These are phyloP conservation scores for Pocota personata DNA, from an alignment of 2,888 invertebrate genomes.

Conservation along the genomic window DNA sequence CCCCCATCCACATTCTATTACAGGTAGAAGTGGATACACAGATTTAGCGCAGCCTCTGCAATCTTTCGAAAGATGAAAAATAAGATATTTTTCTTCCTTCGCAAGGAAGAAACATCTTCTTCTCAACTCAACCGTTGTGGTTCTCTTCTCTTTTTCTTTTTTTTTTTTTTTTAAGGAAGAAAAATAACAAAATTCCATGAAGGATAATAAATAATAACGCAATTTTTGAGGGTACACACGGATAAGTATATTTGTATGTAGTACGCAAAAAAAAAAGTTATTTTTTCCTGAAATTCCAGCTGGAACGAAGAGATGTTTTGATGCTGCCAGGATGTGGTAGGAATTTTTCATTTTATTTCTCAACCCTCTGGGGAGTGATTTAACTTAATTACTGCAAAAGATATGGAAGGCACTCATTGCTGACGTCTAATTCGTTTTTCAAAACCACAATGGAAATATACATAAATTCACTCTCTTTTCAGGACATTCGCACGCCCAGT, in stretches of 20 bases:
- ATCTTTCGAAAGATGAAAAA: conserved; percentile 46
- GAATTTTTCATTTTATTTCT: neutral
- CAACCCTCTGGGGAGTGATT: conserved; percentile 14
- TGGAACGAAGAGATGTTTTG: neutral
- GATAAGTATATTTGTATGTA: neutral
- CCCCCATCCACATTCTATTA: neutral
- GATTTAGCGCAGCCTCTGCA: conserved; percentile 28
- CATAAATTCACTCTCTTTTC: neutral
- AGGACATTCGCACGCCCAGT: neutral
- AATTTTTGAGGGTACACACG: conserved; percentile 8
- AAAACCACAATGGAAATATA: neutral
- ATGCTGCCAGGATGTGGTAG: neutral
- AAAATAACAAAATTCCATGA: conserved; percentile 38
- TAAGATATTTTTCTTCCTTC: conserved; percentile 39
- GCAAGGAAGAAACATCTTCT: neutral
- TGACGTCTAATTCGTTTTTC: neutral
- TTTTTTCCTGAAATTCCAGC: neutral
- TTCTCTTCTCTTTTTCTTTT: no score
- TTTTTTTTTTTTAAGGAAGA: neutral
- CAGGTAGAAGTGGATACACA: conserved; percentile 23
- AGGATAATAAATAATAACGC: conserved; percentile 49
- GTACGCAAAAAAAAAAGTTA: neutral
- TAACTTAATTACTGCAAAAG: conserved; percentile 25
- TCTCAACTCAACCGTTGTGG: neutral
- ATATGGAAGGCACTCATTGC: neutral